These are phyloP conservation scores for Drosophila miranda DNA, from an alignment of 1,140 invertebrate species.

Conservation along the genomic window DNA sequence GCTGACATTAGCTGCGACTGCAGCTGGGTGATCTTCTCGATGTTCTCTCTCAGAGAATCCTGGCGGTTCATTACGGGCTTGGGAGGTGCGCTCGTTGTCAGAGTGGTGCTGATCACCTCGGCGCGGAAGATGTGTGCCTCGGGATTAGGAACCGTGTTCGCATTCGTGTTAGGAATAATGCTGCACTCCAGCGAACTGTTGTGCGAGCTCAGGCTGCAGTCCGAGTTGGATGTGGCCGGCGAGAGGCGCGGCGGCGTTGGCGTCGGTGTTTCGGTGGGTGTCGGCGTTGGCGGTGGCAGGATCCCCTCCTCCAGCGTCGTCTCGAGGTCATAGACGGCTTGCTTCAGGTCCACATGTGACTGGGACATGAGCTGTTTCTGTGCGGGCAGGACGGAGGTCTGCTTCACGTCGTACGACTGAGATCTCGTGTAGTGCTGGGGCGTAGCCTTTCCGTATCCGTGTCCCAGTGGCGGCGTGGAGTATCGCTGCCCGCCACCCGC, in stretches of 20 bases:
- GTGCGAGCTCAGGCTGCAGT: constrained; percentile 64
- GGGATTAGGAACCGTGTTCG: constrained; percentile 21
- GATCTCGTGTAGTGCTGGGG: constrained; percentile 68
- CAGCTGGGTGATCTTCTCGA: constrained; percentile 80
- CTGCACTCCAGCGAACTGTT: constrained; percentile 64
- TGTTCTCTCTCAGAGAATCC: constrained; percentile 79
- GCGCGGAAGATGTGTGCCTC: constrained; percentile 71
- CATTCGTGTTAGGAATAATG: constrained; percentile 16
- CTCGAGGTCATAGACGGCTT: constrained; percentile 70
- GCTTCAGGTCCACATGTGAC: constrained; percentile 81
- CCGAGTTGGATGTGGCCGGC: constrained; percentile 66
- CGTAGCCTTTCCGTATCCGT: constrained; percentile 44
- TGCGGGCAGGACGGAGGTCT: constrained; percentile 38
- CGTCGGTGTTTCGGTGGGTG: constrained; percentile 28
- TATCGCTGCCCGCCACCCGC: constrained; percentile 58
- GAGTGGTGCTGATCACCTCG: constrained; percentile 75
- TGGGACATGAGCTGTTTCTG: constrained; percentile 71
- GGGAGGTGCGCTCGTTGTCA: constrained; percentile 35
- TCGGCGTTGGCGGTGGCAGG: constrained; percentile 17
- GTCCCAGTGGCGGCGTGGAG: constrained; percentile 63
- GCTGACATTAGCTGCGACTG: constrained; percentile 82
- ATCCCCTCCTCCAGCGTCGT: constrained; percentile 73
- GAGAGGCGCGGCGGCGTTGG: constrained; percentile 50
- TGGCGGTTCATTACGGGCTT: constrained; percentile 66
- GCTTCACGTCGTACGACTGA: constrained; percentile 76